These are phyloP conservation scores for Pseudorasbora parva DNA, from an alignment of 2,113 vertebrate genomes.

Conservation along the genomic window DNA sequence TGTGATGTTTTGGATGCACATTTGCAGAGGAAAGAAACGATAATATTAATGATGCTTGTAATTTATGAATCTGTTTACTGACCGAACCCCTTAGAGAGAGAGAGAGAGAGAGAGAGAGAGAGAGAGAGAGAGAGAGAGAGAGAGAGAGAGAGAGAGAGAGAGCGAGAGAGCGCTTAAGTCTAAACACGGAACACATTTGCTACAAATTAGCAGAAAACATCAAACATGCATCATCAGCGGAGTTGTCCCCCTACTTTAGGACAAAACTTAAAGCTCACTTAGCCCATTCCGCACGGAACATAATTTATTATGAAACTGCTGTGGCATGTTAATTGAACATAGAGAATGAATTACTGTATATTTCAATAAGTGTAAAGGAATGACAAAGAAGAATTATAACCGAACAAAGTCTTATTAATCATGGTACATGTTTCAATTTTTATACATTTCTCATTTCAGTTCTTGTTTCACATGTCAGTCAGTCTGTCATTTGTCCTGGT, in stretches of 20 bases:
- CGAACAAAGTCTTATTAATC: background rate
- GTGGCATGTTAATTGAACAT: constrained; percentile 38
- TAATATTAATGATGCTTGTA: constrained; percentile 43
- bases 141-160: constrained; percentile 4
- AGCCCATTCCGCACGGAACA: background rate
- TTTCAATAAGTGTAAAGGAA: constrained; percentile 21
- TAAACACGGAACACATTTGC: constrained; percentile 47
- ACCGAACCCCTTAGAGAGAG: constrained; percentile 40
- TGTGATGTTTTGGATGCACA: constrained; percentile 26
- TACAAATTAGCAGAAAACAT: constrained; percentile 47
- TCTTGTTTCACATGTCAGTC: constrained; percentile 4
- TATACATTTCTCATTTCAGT: background rate
- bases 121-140: constrained; percentile 5
- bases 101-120: constrained; percentile 4
- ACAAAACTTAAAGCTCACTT: background rate
- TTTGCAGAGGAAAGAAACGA: constrained; percentile 33
- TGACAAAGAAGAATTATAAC: background rate
- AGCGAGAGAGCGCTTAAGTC: constrained; percentile 19
- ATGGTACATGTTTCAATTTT: background rate
- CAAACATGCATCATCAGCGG: constrained; percentile 47
- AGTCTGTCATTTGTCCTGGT: background rate
- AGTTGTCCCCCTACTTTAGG: constrained; percentile 12
- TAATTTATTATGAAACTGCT: constrained; percentile 26
- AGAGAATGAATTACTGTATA: constrained; percentile 34
- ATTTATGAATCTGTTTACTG: constrained; percentile 52